These are phyloP conservation scores for Psittacula derbiana DNA, from an alignment of 2,797 vertebrate genomes.

Conservation along the genomic window DNA sequence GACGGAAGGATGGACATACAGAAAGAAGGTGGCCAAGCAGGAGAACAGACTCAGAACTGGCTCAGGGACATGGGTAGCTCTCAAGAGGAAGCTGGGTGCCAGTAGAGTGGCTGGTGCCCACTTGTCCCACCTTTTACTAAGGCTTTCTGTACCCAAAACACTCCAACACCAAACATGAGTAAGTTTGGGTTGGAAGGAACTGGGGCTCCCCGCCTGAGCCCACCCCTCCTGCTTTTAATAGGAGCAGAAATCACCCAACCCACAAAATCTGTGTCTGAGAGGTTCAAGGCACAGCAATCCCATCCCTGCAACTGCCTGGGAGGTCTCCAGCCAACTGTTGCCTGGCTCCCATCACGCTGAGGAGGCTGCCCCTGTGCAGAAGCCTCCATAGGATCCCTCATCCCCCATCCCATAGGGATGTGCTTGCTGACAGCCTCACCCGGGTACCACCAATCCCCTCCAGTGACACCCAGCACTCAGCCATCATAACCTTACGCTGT, in stretches of 20 bases:
- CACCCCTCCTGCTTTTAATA: not conserved
- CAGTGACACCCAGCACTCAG: not conserved
- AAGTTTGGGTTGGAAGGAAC: not conserved
- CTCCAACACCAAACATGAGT: not conserved
- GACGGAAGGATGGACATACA: not conserved
- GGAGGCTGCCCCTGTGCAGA: fast-evolving
- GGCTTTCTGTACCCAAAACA: not conserved
- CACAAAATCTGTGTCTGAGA: constrained; percentile 16
- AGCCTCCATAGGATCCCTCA: not conserved
- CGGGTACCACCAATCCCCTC: not conserved
- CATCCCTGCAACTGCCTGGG: constrained; percentile 3
- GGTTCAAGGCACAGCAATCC: not conserved
- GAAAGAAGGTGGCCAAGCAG: fast-evolving
- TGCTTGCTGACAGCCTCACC: not conserved
- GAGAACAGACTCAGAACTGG: not conserved
- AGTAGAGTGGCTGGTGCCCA: fast-evolving
- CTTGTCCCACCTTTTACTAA: not conserved
- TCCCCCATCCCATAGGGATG: fast-evolving
- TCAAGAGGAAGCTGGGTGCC: not conserved
- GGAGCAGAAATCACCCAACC: constrained; percentile 8
- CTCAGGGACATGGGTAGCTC: not conserved
- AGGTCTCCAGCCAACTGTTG: not conserved
- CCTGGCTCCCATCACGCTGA: fast-evolving
- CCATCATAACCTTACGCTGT: not conserved
- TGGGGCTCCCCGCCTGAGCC: not conserved